Evolutionary conservation across 2,113 vertebrate genomes (phyloP).

Genomic region (Myiagra hebetior): DNA sequence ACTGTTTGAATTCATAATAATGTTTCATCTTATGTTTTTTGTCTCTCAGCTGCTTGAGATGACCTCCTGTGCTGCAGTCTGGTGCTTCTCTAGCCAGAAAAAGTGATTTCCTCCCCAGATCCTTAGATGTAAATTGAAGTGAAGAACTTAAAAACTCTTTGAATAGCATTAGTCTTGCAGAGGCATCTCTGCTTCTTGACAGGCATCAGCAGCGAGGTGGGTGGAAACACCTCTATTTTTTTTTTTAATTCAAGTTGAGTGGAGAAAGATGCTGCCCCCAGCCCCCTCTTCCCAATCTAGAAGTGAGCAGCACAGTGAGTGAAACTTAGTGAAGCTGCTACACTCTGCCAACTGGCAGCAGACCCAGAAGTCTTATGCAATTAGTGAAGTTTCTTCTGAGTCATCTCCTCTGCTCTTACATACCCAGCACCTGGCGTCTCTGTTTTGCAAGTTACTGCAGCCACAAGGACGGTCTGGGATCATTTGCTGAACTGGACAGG

Average conservation of each 20-base stretch:
- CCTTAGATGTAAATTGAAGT: not conserved
- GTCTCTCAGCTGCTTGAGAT: not conserved
- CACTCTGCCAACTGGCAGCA: conserved; percentile 21
- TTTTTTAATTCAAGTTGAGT: not conserved
- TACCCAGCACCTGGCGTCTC: not conserved
- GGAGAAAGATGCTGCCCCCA: not conserved
- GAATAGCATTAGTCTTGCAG: not conserved
- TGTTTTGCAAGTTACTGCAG: not conserved
- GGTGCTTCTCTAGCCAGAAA: not conserved
- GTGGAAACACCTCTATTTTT: not conserved
- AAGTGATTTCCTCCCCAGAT: not conserved
- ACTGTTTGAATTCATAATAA: not conserved
- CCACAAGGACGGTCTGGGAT: not conserved
- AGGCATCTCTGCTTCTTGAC: not conserved
- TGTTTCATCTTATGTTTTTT: not conserved
- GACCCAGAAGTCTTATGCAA: not conserved
- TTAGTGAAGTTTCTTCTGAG: not conserved
- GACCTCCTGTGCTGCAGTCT: not conserved
- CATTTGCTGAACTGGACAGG: not conserved
- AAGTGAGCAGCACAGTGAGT: not conserved
- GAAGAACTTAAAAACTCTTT: not conserved
- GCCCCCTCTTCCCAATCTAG: not conserved
- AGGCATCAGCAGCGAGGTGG: not conserved
- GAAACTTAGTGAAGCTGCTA: not conserved
- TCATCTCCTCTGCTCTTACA: not conserved